A percentile compares a stretch with the other conserved stretches of the same genome.
phyloP scores from a whole-genome alignment of 2,888 invertebrate genomes.

The Argyra leucocephala region DNA sequence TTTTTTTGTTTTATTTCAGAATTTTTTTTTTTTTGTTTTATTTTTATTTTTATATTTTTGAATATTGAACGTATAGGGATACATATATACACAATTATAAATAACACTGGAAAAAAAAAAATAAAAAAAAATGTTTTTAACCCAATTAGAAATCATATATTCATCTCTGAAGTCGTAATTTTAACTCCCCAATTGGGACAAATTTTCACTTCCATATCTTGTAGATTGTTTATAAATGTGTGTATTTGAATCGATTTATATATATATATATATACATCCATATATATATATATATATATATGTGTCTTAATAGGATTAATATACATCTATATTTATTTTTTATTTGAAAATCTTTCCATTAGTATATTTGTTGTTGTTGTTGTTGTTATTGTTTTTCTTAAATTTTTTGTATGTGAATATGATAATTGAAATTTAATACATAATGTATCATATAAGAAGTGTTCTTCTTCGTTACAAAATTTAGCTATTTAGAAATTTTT shows the following conservation, averaged over 20 bases:
- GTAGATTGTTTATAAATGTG: too few relatives aligned
- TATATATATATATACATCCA: not conserved
- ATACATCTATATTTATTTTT: too few relatives aligned
- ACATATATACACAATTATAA: not conserved
- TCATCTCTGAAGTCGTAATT: slow-evolving; percentile 6
- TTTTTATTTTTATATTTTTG: not conserved
- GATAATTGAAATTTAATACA: too few relatives aligned
- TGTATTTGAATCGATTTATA: too few relatives aligned
- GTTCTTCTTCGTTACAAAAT: too few relatives aligned
- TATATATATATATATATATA: not conserved
- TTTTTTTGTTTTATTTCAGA: not conserved
- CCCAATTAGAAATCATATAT: slow-evolving; percentile 3
- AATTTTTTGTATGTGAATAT: too few relatives aligned
- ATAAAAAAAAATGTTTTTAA: not conserved
- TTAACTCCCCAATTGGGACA: not conserved
- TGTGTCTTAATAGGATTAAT: not conserved
- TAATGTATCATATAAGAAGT: too few relatives aligned
- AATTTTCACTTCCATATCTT: not conserved
- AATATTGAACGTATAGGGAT: not conserved
- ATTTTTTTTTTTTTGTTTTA: not conserved
- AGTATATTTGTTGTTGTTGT: too few relatives aligned
- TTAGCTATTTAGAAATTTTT: too few relatives aligned
- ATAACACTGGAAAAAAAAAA: not conserved
- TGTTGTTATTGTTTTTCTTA: too few relatives aligned
- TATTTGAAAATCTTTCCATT: too few relatives aligned